phyloP scores from a whole-genome alignment of 2,113 vertebrate species.

The Tinamus guttatus region DNA sequence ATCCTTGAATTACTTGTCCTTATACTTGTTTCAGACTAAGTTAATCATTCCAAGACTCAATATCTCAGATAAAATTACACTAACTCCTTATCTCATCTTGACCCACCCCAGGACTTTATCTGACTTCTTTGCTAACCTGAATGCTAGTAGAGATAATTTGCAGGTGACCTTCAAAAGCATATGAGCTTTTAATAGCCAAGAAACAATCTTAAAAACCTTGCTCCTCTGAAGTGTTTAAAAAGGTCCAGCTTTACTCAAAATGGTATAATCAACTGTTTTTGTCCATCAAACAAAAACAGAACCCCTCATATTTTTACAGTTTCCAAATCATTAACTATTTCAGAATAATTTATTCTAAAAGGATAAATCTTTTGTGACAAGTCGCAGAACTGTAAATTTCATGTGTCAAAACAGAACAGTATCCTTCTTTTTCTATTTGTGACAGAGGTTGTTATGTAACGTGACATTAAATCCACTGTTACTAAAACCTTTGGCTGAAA shows the following conservation, averaged over 20 bases:
- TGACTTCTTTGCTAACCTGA: not conserved
- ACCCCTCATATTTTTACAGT: not conserved
- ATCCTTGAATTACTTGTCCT: not conserved
- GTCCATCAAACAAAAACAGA: not conserved
- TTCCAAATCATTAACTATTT: slow-evolving; percentile 15
- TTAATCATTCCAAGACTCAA: not conserved
- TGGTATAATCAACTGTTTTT: not conserved
- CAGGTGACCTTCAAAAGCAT: not conserved
- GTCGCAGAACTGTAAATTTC: not conserved
- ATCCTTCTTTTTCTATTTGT: slow-evolving; percentile 22
- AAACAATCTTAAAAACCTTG: not conserved
- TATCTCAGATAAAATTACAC: not conserved
- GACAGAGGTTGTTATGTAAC: not conserved
- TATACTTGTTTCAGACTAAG: not conserved
- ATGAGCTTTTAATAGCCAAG: not conserved
- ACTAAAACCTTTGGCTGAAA: slow-evolving; percentile 21
- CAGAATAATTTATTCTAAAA: slow-evolving; percentile 6
- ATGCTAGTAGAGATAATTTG: not conserved
- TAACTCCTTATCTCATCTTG: not conserved
- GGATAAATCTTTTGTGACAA: not conserved
- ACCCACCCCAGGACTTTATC: not conserved
- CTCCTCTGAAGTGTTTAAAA: not conserved
- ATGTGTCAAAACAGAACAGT: slow-evolving; percentile 29
- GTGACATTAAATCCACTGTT: not conserved
- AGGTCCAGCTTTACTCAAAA: not conserved